Evolutionary conservation across 2,797 vertebrate genomes (phyloP), one percentile per base, ranked within the genome.

Genomic region (Cephalopachus bancanus): DNA sequence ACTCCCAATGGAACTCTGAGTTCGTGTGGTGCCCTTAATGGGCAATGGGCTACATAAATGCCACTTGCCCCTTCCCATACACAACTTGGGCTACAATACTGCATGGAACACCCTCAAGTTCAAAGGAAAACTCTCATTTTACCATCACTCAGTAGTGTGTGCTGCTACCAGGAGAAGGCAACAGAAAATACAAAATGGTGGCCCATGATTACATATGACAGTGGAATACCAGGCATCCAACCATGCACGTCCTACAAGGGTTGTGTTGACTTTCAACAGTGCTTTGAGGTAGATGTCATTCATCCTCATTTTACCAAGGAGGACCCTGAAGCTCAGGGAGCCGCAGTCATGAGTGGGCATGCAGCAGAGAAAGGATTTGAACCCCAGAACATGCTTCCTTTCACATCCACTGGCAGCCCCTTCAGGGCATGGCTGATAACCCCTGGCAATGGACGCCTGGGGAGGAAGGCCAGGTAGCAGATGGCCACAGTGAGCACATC

Each of bases 191-290:
- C 11, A 16, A 30, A 37, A 17, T 2, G 11, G 11, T 7, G 59
- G 83, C 30, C 11, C 1, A 1, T 11, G 33, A 55, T 5, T 4
- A 24, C 0, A 14, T 19, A 20, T 5, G 16, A 44, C 55, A 14
- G 0, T 3, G 64, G 5, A 44, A 44, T 11, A 3, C n/a, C 57
- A 5, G 0, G 16, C 15, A 19, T 24, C 9, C 24, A 9, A 62
- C 22, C 60, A 24, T 33, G 44, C 3, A 0, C 55, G 55, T 0
- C 10, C 24, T 22, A 1, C 1, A 8, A 30, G 67, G 22, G 16
- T 75, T 67, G 22, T 60, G 4, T 0, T 15, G 49, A 76, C 11
- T n/a, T 44, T 33, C 30, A 26, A 20, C 33, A 71, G 59, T 2
- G 20, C 24, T 3, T 17, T 0, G 30, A 64, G 59, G 17, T 5